Conservation (phyloP, 2,888 invertebrate genomes). For the Diarsia mendica region DNA sequence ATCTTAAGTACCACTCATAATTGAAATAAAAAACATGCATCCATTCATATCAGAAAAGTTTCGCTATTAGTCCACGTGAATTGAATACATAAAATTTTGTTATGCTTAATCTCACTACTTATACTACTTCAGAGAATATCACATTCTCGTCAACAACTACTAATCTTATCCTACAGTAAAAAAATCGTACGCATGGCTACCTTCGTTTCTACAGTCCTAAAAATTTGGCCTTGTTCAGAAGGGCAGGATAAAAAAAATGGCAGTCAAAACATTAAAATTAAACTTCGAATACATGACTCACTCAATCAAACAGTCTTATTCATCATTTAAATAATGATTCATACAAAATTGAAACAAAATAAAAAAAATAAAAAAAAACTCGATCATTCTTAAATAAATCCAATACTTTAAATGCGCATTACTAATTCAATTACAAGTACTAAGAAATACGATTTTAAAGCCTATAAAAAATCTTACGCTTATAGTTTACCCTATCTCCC, state of each 20-base stretch:
- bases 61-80: slow-evolving; percentile 58
- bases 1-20: slow-evolving; percentile 59
- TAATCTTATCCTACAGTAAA: slow-evolving; percentile 70
- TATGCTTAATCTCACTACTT: slow-evolving; percentile 69
- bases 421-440: slow-evolving; percentile 76
- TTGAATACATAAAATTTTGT: slow-evolving; percentile 68
- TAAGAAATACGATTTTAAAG: slow-evolving; percentile 83
- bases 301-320: slow-evolving; percentile 87
- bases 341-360: slow-evolving; percentile 74
- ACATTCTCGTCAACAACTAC: slow-evolving; percentile 70
- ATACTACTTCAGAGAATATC: slow-evolving; percentile 68
- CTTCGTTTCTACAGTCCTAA: slow-evolving; percentile 65
- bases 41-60: slow-evolving; percentile 55
- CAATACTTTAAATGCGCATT: slow-evolving; percentile 83
- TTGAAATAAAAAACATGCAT: slow-evolving; percentile 49
- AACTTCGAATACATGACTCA: slow-evolving; percentile 79
- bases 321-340: slow-evolving; percentile 78
- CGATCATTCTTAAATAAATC: slow-evolving; percentile 71
- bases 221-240: slow-evolving; percentile 66
- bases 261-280: slow-evolving; percentile 83
- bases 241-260: slow-evolving; percentile 75
- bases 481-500: slow-evolving; percentile 85
- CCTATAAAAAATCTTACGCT: slow-evolving; percentile 82
- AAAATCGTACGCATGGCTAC: slow-evolving; percentile 69
- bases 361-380: slow-evolving; percentile 67